Percentiles rank a stretch among this genome's conserved stretches.
Conservation (phyloP, 2,113 vertebrate species). For the Scolopax mira region DNA sequence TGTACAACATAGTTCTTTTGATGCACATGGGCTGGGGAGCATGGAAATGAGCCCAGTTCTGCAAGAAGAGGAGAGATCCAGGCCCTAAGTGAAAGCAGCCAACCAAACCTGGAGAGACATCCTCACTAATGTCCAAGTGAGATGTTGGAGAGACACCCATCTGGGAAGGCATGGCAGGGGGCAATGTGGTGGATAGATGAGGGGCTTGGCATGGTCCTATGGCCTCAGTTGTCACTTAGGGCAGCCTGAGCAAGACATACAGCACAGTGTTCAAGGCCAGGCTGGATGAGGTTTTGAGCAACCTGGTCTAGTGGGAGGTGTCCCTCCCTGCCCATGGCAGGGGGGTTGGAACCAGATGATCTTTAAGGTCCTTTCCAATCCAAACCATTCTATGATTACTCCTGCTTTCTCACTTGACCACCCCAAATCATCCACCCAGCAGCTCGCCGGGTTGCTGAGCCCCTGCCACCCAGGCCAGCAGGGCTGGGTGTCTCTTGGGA, state of each 20-base stretch:
- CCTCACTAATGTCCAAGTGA: fast-evolving
- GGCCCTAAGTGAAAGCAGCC: not conserved
- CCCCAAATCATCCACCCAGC: not conserved
- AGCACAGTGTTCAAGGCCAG: fast-evolving
- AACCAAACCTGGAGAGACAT: not conserved
- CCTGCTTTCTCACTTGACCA: not conserved
- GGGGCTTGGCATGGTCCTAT: not conserved
- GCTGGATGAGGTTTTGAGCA: too few relatives aligned
- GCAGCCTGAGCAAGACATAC: not conserved
- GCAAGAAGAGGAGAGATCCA: not conserved
- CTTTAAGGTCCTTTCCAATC: too few relatives aligned
- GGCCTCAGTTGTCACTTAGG: fast-evolving
- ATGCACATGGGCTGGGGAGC: fast-evolving
- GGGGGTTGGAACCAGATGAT: too few relatives aligned
- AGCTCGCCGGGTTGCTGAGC: not conserved
- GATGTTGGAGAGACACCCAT: not conserved
- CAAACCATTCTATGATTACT: too few relatives aligned
- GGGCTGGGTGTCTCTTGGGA: not conserved
- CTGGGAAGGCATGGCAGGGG: not conserved
- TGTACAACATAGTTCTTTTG: not conserved
- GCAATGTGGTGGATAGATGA: fast-evolving
- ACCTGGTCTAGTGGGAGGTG: too few relatives aligned
- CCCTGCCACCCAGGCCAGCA: not conserved
- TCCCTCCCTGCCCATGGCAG: too few relatives aligned
- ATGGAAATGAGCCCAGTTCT: not conserved